phyloP scores from a whole-genome alignment of 2,888 invertebrate species.

The Gnatocerus cornutus region DNA sequence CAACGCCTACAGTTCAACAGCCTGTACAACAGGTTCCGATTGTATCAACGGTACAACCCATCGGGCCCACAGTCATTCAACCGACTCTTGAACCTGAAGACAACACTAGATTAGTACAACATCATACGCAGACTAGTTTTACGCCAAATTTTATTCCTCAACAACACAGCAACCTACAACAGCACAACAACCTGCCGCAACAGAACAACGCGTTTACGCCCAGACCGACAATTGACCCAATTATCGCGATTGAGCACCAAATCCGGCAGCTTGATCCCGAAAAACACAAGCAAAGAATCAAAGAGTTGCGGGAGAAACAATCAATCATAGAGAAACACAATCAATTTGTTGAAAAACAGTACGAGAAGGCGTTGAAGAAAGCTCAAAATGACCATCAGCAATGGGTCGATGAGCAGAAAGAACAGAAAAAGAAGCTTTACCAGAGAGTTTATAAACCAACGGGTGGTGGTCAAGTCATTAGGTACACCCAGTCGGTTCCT shows the following conservation, averaged over 20 bases:
- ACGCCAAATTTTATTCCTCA: constrained; percentile 60
- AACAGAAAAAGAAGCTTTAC: constrained; percentile 74
- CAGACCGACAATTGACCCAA: constrained; percentile 62
- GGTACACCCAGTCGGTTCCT: constrained; percentile 64
- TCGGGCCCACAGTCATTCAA: not conserved
- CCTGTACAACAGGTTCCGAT: constrained; percentile 1
- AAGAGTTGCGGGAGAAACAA: constrained; percentile 82
- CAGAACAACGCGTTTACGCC: constrained; percentile 56
- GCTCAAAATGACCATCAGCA: constrained; percentile 82
- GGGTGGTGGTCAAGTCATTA: constrained; percentile 60
- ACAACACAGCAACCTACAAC: constrained; percentile 26
- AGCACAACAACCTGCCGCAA: constrained; percentile 38
- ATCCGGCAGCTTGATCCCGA: constrained; percentile 70
- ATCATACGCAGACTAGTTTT: constrained; percentile 69
- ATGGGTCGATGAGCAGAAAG: constrained; percentile 81
- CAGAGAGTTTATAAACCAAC: constrained; percentile 66
- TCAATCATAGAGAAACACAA: constrained; percentile 84
- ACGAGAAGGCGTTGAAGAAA: constrained; percentile 85
- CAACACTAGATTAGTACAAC: constrained; percentile 59
- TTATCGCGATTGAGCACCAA: constrained; percentile 61
- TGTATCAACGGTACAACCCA: constrained; percentile 22
- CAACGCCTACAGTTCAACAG: constrained; percentile 41
- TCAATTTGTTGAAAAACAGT: constrained; percentile 85
- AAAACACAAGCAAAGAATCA: constrained; percentile 78
- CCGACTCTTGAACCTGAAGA: constrained; percentile 26